A percentile compares a stretch with the other conserved stretches of the same genome.
Evolutionary conservation across 2,113 vertebrate genomes (phyloP).

Genomic region (Sisor rabdophorus): DNA sequence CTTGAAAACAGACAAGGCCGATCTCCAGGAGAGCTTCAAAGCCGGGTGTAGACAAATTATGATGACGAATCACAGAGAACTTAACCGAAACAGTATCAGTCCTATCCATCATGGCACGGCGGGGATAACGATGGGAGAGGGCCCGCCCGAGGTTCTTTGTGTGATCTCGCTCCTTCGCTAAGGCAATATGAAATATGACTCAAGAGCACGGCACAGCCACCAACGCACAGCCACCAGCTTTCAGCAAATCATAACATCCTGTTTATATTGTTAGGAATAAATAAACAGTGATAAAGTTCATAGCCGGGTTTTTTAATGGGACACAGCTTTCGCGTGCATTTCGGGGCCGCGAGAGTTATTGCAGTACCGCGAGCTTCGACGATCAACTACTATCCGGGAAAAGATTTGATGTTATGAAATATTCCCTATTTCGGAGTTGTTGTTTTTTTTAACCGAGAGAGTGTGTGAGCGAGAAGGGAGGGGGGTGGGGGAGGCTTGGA

Average conservation of each 20-base stretch:
- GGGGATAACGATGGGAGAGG: slow-evolving; percentile 31
- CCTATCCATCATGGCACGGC: slow-evolving; percentile 56
- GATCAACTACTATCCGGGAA: background rate
- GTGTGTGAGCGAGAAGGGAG: too few species aligned
- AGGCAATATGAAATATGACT: slow-evolving; percentile 58
- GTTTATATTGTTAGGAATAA: slow-evolving; percentile 34
- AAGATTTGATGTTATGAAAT: background rate
- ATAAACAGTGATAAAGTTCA: slow-evolving; percentile 22
- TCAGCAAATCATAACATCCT: slow-evolving; percentile 39
- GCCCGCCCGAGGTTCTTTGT: slow-evolving; percentile 44
- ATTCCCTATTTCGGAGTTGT: too few species aligned
- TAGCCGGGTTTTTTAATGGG: slow-evolving; percentile 19
- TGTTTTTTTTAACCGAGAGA: too few species aligned
- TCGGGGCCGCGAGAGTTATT: background rate
- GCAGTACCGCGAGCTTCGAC: background rate
- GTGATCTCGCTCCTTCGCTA: slow-evolving; percentile 50
- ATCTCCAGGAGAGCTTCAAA: slow-evolving; percentile 57
- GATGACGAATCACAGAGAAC: slow-evolving; percentile 60
- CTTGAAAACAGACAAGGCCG: slow-evolving; percentile 57
- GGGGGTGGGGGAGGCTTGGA: too few species aligned
- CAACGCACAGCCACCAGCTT: slow-evolving; percentile 50
- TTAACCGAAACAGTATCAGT: slow-evolving; percentile 55
- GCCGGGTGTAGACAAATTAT: slow-evolving; percentile 48
- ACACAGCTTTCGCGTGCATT: slow-evolving; percentile 34
- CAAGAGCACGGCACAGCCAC: slow-evolving; percentile 52